phyloP scores from a whole-genome alignment of 1,140 invertebrate species.

The Pomacea maculata region DNA sequence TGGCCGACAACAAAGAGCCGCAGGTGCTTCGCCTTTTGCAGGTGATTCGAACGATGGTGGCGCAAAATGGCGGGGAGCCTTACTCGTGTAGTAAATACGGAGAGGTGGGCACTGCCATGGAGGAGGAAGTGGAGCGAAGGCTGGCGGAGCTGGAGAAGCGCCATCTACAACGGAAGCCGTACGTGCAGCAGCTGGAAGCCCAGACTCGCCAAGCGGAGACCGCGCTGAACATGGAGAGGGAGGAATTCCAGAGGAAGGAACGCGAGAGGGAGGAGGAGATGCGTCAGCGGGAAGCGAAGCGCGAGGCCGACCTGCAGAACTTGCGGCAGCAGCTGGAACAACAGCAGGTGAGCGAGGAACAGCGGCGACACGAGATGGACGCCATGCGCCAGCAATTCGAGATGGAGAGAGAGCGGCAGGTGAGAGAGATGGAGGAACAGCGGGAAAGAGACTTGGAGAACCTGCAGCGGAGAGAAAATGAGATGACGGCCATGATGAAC shows the following conservation, averaged over 20 bases:
- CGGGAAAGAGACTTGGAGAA: background rate
- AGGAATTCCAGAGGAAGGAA: background rate
- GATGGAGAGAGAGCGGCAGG: background rate
- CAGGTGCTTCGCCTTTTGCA: constrained; percentile 1
- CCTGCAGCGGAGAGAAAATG: background rate
- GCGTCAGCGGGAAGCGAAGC: background rate
- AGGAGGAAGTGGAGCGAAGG: constrained; percentile 2
- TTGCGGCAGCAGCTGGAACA: background rate
- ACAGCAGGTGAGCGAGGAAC: constrained; percentile 1
- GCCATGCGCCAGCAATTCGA: background rate
- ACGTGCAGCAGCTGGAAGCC: constrained; percentile 12
- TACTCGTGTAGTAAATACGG: constrained; percentile 14
- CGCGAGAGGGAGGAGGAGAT: background rate
- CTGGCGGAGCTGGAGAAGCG: constrained; percentile 13
- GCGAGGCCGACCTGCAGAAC: background rate
- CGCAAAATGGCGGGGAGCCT: constrained; percentile 5
- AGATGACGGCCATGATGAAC: background rate
- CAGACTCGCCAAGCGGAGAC: constrained; percentile 1
- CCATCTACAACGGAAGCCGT: constrained; percentile 13
- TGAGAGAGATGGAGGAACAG: background rate
- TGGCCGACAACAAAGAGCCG: background rate
- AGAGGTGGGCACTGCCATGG: constrained; percentile 10
- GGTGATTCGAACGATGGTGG: background rate
- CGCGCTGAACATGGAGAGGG: background rate
- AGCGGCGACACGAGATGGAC: background rate